These are phyloP conservation scores for Drosophila seclusa DNA, from an alignment of 2,888 invertebrate genomes.

Conservation along the genomic window DNA sequence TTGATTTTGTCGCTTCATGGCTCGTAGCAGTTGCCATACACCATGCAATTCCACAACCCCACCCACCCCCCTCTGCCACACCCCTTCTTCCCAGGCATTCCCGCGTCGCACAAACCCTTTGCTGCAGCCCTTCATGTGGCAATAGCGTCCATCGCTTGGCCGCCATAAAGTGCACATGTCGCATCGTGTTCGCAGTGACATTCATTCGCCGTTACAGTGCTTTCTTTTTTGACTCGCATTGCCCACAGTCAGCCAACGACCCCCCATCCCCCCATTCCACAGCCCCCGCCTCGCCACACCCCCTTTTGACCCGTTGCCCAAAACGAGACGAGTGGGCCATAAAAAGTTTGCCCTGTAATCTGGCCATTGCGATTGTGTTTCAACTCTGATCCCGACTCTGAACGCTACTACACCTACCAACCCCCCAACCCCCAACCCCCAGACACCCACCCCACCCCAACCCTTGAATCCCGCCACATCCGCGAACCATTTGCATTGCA, in stretches of 20 bases:
- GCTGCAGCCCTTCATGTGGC: slow-evolving; percentile 31
- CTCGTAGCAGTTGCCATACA: slow-evolving; percentile 57
- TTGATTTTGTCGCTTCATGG: slow-evolving; percentile 81
- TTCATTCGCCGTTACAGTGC: slow-evolving; percentile 81
- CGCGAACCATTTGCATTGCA: slow-evolving; percentile 25
- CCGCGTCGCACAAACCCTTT: neutral
- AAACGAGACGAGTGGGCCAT: slow-evolving; percentile 45
- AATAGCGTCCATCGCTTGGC: slow-evolving; percentile 59
- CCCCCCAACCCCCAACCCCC: neutral
- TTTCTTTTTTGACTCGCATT: slow-evolving; percentile 58
- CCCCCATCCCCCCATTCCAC: fast-evolving
- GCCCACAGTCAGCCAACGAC: neutral
- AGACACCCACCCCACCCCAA: no score
- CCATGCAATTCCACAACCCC: slow-evolving; percentile 21
- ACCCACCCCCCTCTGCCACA: neutral
- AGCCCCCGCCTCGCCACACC: neutral
- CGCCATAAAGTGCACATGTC: slow-evolving; percentile 84
- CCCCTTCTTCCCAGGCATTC: neutral
- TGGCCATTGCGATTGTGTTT: slow-evolving; percentile 68
- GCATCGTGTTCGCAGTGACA: slow-evolving; percentile 83
- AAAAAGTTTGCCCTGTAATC: slow-evolving; percentile 64
- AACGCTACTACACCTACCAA: neutral
- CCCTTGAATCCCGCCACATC: neutral
- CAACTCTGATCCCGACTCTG: slow-evolving; percentile 36
- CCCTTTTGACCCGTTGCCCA: slow-evolving; percentile 43